Percentiles rank a stretch among this genome's conserved stretches.
Evolutionary conservation across 2,113 vertebrate genomes (phyloP).

Genomic region (Sceloporus tristichus): DNA sequence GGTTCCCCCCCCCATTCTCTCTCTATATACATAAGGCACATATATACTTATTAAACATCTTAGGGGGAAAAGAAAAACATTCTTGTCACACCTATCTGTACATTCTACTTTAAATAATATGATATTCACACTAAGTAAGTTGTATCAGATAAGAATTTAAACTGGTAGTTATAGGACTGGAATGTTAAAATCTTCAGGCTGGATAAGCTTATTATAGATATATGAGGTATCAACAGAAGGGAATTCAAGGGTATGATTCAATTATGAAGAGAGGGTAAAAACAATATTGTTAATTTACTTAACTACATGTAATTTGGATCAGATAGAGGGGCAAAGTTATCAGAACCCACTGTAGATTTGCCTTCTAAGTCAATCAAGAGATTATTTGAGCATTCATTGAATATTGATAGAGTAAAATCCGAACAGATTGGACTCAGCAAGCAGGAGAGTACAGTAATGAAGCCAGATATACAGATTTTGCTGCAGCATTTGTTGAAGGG

Average conservation of each 20-base stretch:
- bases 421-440: accelerated
- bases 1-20: too few species aligned
- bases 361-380: background rate
- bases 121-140: background rate
- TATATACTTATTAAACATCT: too few species aligned
- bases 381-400: background rate
- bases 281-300: conserved; percentile 15
- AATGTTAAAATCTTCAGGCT: background rate
- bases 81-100: too few species aligned
- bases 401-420: background rate
- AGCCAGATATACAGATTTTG: background rate
- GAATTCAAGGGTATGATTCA: background rate
- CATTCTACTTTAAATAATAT: background rate
- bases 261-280: background rate
- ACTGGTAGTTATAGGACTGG: background rate
- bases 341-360: background rate
- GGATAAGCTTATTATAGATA: conserved; percentile 1
- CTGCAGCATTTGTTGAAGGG: background rate
- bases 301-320: background rate
- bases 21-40: too few species aligned
- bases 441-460: background rate
- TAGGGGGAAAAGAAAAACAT: too few species aligned
- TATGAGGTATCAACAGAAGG: background rate
- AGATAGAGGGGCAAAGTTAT: background rate
- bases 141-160: background rate